Conservation (phyloP, 2,888 invertebrate genomes). For the Leptinotarsa juncta region DNA sequence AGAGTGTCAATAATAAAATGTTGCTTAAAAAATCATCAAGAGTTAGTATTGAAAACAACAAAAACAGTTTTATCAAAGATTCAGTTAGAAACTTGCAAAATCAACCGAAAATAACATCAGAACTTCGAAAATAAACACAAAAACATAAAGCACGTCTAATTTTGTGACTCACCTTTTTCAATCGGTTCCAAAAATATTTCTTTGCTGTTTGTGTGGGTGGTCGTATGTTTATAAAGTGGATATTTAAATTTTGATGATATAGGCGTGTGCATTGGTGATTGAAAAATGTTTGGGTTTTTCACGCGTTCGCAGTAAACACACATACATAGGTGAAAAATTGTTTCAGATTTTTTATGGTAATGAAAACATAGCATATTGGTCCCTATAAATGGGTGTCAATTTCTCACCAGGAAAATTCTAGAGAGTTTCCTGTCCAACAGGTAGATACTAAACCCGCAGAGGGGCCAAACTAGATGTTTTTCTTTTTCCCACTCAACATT, state of each 20-base stretch:
- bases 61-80: neutral
- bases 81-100: neutral
- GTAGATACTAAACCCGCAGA: too few species aligned
- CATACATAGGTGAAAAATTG: conserved; percentile 11
- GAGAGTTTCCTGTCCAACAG: too few species aligned
- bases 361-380: neutral
- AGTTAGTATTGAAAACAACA: neutral
- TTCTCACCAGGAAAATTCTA: too few species aligned
- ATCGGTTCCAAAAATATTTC: conserved; percentile 49
- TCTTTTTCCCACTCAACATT: too few species aligned
- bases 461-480: too few species aligned
- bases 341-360: neutral
- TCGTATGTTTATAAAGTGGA: conserved; percentile 34
- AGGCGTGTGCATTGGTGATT: conserved; percentile 17
- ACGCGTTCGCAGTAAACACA: conserved; percentile 5
- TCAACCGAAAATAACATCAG: conserved; percentile 3
- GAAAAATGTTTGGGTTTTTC: conserved; percentile 15
- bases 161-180: conserved; percentile 48
- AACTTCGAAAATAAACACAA: conserved; percentile 19
- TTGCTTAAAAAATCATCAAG: too few species aligned
- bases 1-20: too few species aligned
- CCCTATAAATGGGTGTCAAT: too few species aligned
- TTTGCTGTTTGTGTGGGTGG: conserved; percentile 44
- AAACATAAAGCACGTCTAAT: conserved; percentile 25
- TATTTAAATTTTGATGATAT: conserved; percentile 20